Base-by-base conservation (phyloP, 1,140 invertebrate species). In the Apocrypta bakeri region DNA sequence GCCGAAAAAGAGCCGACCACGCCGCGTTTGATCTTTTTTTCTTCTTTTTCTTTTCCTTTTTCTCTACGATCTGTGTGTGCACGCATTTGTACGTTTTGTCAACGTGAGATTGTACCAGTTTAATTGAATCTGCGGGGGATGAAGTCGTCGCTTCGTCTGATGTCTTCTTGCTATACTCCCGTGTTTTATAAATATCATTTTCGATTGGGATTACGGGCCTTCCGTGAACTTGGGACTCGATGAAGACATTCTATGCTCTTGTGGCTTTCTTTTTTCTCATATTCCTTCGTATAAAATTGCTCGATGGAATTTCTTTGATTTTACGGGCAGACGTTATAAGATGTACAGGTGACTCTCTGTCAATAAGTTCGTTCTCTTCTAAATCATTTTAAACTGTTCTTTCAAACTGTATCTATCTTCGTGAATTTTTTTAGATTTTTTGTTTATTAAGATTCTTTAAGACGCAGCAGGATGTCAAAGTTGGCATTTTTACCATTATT, bases 81-180 rank as follows among this genome's bases (percentile, higher is more conserved):
- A 29, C 64, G 64, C 25, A 27, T 66, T 2, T 29, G n/a, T 66
- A 29, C 31, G 42, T 85, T 85, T 17, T 88, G 79, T n/a, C 29
- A 84, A 86, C 24, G 86, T 82, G 75, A 72, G 79, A 82, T 89
- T 89, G 31, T 89, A 86, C 48, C 31, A 88, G 89, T 48, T 85
- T 82, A 85, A 89, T 90, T 6, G 84, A 85, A 79, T 87, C 88
- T 29, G 85, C 63, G 9, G 87, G 84, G 71, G 88, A 88, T 9
- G 84, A 61, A 56, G 86, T 78, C 11, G 29, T 61, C 61, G 42
- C 48, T 12, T 14, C 17, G 27, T 74, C 21, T 48, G 25, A 61
- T 75, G 42, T 56, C 48, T 56, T n/a, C n/a, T n/a, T n/a, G n/a
- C n/a, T 56, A 56, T 56, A 21, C n/a, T 56, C 48, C 17, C 48